A percentile compares a stretch with the other conserved stretches of the same genome.
Conservation (phyloP, 2,113 vertebrate species). For the Meriones unguiculatus region DNA sequence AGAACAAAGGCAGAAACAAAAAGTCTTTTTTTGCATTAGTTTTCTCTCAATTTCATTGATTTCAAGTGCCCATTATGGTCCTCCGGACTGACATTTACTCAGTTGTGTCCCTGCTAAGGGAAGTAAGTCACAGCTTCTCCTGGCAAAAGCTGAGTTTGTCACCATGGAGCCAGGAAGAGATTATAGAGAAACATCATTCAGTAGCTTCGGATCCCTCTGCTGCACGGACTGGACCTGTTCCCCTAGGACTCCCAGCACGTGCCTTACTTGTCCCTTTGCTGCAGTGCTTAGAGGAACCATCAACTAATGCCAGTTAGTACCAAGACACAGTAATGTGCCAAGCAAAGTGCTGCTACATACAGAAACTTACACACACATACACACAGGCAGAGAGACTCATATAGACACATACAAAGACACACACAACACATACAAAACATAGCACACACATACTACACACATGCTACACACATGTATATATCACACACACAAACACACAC, state of each 20-base stretch:
- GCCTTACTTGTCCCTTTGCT: background rate
- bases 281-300: background rate
- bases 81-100: background rate
- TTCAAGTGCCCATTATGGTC: background rate
- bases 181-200: background rate
- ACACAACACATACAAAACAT: background rate
- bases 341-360: background rate
- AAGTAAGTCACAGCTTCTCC: background rate
- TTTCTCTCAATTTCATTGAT: background rate
- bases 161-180: background rate
- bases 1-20: background rate
- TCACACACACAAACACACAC: background rate
- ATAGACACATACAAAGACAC: background rate
- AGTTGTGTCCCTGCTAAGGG: background rate
- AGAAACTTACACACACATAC: background rate
- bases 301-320: background rate
- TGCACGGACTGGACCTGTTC: background rate
- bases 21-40: background rate
- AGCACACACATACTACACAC: background rate
- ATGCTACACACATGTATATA: background rate
- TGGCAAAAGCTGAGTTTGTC: background rate
- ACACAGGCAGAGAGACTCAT: background rate
- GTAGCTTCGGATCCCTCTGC: background rate
- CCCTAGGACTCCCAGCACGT: background rate
- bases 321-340: background rate